phyloP scores from a whole-genome alignment of 2,888 invertebrate genomes.

The Bruchidius siliquastri region DNA sequence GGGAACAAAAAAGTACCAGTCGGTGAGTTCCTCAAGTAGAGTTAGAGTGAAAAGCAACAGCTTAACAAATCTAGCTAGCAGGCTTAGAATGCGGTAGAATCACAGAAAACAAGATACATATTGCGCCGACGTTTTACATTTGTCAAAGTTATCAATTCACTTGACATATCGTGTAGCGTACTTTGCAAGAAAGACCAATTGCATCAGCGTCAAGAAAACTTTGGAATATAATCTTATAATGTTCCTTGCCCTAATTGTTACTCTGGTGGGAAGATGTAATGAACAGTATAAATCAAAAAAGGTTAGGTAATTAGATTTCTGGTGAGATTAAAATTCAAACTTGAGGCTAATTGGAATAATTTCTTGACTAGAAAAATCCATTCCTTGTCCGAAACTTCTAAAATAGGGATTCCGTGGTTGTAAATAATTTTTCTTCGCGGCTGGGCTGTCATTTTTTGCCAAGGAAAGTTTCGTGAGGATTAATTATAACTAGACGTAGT shows the following conservation, averaged over 20 bases:
- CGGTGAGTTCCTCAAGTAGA: too few relatives aligned
- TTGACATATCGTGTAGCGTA: too few relatives aligned
- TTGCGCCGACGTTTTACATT: too few relatives aligned
- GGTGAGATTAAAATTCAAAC: background rate
- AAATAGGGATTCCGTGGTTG: background rate
- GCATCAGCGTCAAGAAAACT: too few relatives aligned
- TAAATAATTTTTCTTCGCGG: background rate
- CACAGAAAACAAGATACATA: too few relatives aligned
- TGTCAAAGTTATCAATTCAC: too few relatives aligned
- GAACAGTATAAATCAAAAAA: background rate
- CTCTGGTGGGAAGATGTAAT: background rate
- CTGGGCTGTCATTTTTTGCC: background rate
- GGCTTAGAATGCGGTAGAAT: too few relatives aligned
- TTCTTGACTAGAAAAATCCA: background rate
- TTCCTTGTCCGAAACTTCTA: background rate
- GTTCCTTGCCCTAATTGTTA: background rate
- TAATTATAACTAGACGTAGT: background rate
- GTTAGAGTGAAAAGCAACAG: too few relatives aligned
- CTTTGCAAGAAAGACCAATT: too few relatives aligned
- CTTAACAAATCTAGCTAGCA: too few relatives aligned
- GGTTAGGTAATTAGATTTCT: background rate
- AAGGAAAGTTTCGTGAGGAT: background rate
- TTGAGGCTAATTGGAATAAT: background rate
- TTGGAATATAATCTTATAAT: background rate
- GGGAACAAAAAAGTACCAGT: too few relatives aligned